These are phyloP conservation scores for Gerosis bhagava DNA, from an alignment of 2,888 invertebrate species.

Conservation along the genomic window DNA sequence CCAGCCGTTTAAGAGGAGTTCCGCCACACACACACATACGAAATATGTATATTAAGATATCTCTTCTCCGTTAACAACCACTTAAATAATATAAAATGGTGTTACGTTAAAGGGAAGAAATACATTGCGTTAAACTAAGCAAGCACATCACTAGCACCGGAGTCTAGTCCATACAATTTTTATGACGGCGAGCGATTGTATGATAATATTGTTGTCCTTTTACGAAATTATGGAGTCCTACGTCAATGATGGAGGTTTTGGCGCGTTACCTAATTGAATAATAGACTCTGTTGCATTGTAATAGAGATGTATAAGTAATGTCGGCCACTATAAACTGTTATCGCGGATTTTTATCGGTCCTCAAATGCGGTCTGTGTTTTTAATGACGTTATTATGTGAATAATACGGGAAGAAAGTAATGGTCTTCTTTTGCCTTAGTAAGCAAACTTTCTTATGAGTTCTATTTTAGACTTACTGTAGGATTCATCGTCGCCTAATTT, in stretches of 20 bases:
- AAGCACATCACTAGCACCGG: slow-evolving; percentile 32
- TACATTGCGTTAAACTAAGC: not conserved
- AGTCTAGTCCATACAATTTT: slow-evolving; percentile 38
- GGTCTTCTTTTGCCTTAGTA: slow-evolving; percentile 19
- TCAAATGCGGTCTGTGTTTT: slow-evolving; percentile 36
- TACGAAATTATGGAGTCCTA: slow-evolving; percentile 62
- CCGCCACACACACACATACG: too few species aligned
- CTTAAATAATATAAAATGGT: too few species aligned
- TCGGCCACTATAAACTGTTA: slow-evolving; percentile 23
- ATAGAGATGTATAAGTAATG: slow-evolving; percentile 26
- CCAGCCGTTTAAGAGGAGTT: too few species aligned
- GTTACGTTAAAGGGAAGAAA: not conserved
- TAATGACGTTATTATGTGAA: slow-evolving; percentile 33
- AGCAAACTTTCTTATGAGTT: slow-evolving; percentile 6
- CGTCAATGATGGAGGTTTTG: slow-evolving; percentile 52
- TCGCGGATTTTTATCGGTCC: slow-evolving; percentile 34
- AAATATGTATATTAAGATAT: too few species aligned
- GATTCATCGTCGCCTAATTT: too few species aligned
- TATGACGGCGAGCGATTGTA: slow-evolving; percentile 68
- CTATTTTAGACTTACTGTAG: too few species aligned
- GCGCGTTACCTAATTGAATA: slow-evolving; percentile 21
- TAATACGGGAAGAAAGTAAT: slow-evolving; percentile 35
- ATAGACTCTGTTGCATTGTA: slow-evolving; percentile 22
- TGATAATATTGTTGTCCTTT: slow-evolving; percentile 70
- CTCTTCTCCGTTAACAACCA: too few species aligned